Conservation (phyloP, 2,113 vertebrate species). For the Pimephales promelas region DNA sequence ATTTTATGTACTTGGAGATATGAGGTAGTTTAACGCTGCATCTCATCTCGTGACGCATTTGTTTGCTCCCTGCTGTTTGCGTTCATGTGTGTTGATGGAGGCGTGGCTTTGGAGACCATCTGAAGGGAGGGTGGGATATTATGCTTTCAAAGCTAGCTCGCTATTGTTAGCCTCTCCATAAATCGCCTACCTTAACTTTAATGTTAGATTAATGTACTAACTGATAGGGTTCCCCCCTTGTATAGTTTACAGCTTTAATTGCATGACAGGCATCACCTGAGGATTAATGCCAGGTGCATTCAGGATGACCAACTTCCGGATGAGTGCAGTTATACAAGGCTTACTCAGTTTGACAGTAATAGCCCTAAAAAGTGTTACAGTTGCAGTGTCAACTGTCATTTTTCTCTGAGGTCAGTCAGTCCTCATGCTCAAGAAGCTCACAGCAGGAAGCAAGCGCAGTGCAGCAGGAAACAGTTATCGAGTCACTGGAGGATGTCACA, state of each 20-base stretch:
- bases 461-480: slow-evolving; percentile 53
- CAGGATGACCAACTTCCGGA: not conserved
- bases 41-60: no score
- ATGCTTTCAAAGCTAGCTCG: no score
- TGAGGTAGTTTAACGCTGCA: no score
- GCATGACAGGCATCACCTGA: not conserved
- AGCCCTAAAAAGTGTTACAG: slow-evolving; percentile 25
- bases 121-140: no score
- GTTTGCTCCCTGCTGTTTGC: no score
- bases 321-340: slow-evolving; percentile 13
- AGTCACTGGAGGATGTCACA: slow-evolving; percentile 42
- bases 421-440: slow-evolving; percentile 60
- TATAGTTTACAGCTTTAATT: not conserved
- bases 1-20: no score
- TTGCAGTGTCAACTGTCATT: slow-evolving; percentile 49
- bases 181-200: not conserved
- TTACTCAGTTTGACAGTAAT: not conserved
- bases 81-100: no score
- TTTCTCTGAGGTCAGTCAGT: slow-evolving; percentile 56
- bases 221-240: not conserved
- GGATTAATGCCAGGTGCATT: not conserved
- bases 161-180: no score
- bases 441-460: slow-evolving; percentile 44
- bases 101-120: no score
- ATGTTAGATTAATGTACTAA: not conserved